Evolutionary conservation across 2,797 vertebrate genomes (phyloP), one percentile per base, ranked within the genome.

Genomic region (Gallirallus australis): DNA sequence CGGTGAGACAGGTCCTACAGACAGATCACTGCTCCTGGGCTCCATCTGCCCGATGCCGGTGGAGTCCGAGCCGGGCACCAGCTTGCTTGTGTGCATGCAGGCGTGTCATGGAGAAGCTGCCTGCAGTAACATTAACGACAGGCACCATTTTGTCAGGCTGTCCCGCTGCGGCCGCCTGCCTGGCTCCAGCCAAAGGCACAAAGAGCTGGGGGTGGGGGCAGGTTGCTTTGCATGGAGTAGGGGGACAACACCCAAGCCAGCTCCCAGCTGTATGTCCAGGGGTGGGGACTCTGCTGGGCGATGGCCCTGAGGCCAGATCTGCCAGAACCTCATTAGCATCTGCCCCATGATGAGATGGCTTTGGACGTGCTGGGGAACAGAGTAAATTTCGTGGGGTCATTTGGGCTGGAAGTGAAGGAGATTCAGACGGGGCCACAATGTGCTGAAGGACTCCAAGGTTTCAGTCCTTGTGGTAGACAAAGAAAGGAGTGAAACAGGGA

Each of bases 191-290:
- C 42, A 31, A 72, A 37, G 33, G 64, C 70, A 37, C 5, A 10
- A 37, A 40, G 50, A 94, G 42, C 31, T 25, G 57, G 39, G 31
- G 59, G 12, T 12, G 15, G 47, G 33, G 33, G 47, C 42, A 19
- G 47, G 52, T 25, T 35, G 63, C 4, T 15, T 52, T 27, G 13
- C 39, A 63, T 3, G 13, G 42, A 68, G 72, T 23, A 59, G 54
- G 47, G 47, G 47, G 47, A 12, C 21, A 23, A 47, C 47, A 47
- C 14, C 37, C n/a, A 1, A 2, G 25, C 52, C 54, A 0, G 0
- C 63, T 72, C 64, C 1, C 1, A 28, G 60, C 37, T 86, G 30
- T 7, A 23, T 1, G 1, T 53, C 40, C 47, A 15, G 10, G 39
- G 14, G 12, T 82, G 37, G 45, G 85, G 48, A 81, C 57, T 7